These are phyloP conservation scores for Hydrotaea cyrtoneurina DNA, from an alignment of 2,888 invertebrate species.

Conservation along the genomic window DNA sequence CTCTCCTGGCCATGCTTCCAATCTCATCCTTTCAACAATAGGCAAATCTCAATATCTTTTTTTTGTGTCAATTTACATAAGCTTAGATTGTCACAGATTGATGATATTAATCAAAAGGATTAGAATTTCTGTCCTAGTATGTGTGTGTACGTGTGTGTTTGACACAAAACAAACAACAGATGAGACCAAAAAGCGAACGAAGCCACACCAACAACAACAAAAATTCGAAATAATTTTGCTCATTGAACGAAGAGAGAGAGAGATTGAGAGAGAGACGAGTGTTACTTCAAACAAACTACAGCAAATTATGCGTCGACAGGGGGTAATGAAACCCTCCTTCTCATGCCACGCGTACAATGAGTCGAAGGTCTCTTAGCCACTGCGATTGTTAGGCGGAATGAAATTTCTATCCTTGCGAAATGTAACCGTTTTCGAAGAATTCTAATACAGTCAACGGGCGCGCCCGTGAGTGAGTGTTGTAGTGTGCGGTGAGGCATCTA, in stretches of 20 bases:
- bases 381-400: neutral
- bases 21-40: neutral
- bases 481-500: neutral
- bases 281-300: slow-evolving; percentile 52
- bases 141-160: neutral
- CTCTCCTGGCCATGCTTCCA: neutral
- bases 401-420: neutral
- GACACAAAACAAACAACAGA: slow-evolving; percentile 26
- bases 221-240: slow-evolving; percentile 51
- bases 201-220: neutral
- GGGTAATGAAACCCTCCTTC: slow-evolving; percentile 28
- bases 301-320: slow-evolving; percentile 46
- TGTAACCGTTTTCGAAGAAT: slow-evolving; percentile 8
- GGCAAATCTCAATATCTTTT: slow-evolving; percentile 4
- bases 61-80: slow-evolving; percentile 28
- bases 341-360: neutral
- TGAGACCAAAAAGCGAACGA: slow-evolving; percentile 20
- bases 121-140: slow-evolving; percentile 38
- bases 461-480: neutral
- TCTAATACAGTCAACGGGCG: neutral
- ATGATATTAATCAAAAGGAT: slow-evolving; percentile 61
- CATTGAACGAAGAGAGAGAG: slow-evolving; percentile 44
- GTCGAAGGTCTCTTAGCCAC: neutral
- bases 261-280: neutral
- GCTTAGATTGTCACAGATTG: slow-evolving; percentile 61